Conservation (phyloP, 2,888 invertebrate genomes). For the Augochlorella aurata region DNA sequence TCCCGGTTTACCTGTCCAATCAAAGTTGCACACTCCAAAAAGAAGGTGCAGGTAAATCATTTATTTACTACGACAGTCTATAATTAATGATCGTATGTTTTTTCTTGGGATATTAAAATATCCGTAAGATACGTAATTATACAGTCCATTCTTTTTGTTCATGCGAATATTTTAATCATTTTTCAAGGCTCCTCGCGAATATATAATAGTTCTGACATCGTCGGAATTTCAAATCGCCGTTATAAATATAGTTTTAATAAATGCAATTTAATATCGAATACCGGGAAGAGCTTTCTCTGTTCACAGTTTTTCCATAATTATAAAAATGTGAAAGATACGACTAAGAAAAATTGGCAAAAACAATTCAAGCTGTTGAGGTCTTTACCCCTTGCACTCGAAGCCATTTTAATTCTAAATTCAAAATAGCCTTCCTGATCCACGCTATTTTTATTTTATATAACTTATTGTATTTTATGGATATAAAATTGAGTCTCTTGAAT, state of each 20-base stretch:
- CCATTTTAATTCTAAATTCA: no score
- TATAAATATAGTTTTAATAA: neutral
- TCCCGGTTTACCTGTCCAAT: neutral
- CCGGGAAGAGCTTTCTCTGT: neutral
- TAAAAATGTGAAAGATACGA: neutral
- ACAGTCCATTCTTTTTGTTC: slow-evolving; percentile 8
- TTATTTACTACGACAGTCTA: slow-evolving; percentile 15
- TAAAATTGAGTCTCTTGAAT: no score
- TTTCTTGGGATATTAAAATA: slow-evolving; percentile 16
- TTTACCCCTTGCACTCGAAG: no score
- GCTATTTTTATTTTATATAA: no score
- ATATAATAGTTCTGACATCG: neutral
- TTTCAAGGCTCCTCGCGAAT: neutral
- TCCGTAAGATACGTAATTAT: slow-evolving; percentile 22
- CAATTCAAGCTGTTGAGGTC: neutral
- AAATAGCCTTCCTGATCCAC: no score
- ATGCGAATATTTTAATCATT: slow-evolving; percentile 11
- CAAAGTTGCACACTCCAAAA: neutral
- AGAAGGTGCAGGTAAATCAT: slow-evolving; percentile 3
- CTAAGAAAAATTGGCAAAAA: neutral
- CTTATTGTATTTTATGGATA: no score
- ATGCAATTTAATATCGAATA: neutral
- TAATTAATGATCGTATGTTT: slow-evolving; percentile 28
- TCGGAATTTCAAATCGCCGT: neutral
- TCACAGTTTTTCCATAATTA: neutral